phyloP scores from a whole-genome alignment of 2,888 invertebrate genomes.

The Pristionchus exspectatus region DNA sequence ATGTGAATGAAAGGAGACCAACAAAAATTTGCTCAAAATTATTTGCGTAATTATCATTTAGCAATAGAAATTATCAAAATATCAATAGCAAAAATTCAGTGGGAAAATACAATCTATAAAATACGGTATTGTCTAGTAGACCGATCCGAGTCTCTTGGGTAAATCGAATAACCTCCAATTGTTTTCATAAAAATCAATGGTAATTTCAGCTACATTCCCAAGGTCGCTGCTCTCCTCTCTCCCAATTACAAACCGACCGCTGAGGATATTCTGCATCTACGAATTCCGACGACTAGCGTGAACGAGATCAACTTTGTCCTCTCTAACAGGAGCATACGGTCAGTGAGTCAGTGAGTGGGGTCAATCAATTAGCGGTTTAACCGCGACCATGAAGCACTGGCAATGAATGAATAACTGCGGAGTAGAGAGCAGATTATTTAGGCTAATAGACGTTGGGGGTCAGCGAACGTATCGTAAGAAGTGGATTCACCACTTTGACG shows the following conservation, averaged over 20 bases:
- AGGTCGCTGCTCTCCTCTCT: slow-evolving; percentile 57
- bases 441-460: slow-evolving; percentile 65
- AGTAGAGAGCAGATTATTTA: background rate
- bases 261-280: slow-evolving; percentile 61
- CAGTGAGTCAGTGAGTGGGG: background rate
- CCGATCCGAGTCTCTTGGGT: too few species aligned
- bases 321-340: slow-evolving; percentile 59
- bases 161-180: too few species aligned
- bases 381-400: too few species aligned
- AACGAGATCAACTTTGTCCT: slow-evolving; percentile 64
- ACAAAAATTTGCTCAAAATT: too few species aligned
- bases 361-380: background rate
- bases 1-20: background rate
- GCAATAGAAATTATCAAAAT: too few species aligned
- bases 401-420: too few species aligned
- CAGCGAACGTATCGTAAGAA: slow-evolving; percentile 64
- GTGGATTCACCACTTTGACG: slow-evolving; percentile 67
- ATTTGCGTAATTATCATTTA: too few species aligned
- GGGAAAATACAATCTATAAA: too few species aligned
- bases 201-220: slow-evolving; percentile 59
- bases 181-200: background rate
- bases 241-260: slow-evolving; percentile 57
- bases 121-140: too few species aligned
- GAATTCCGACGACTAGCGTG: slow-evolving; percentile 61
- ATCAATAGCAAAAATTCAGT: too few species aligned